These are phyloP conservation scores for Austrofundulus limnaeus DNA, from an alignment of 2,113 vertebrate species.

Conservation along the genomic window DNA sequence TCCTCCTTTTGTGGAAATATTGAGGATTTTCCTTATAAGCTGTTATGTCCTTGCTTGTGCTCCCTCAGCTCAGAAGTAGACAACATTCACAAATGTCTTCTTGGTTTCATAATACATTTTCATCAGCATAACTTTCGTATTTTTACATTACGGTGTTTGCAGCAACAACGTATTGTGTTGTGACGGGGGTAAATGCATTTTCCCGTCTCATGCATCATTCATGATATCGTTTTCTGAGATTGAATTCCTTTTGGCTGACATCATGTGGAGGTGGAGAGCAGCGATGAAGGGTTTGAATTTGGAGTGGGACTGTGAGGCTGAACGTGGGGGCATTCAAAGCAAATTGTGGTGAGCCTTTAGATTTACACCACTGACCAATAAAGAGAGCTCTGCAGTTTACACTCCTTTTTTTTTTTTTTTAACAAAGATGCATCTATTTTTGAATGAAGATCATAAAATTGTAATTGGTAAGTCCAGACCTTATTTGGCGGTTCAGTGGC, in stretches of 20 bases:
- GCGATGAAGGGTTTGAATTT: constrained; percentile 36
- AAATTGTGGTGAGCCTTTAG: constrained; percentile 41
- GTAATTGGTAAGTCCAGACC: too few relatives aligned
- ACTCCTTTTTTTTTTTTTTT: too few relatives aligned
- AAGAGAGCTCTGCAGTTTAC: constrained; percentile 21
- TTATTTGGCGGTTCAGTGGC: too few relatives aligned
- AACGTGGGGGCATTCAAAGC: constrained; percentile 16
- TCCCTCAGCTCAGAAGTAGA: constrained; percentile 40
- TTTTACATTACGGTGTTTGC: constrained; percentile 71
- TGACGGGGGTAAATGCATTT: constrained; percentile 72
- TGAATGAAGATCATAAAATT: too few relatives aligned
- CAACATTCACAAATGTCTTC: constrained; percentile 58
- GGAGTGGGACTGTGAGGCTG: constrained; percentile 1
- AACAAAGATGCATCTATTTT: too few relatives aligned
- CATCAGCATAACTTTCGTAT: constrained; percentile 64
- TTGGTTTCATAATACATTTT: constrained; percentile 65
- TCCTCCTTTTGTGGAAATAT: constrained; percentile 37
- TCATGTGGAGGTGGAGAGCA: constrained; percentile 53
- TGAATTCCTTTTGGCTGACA: constrained; percentile 74
- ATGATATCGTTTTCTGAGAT: constrained; percentile 75
- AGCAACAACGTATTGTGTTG: constrained; percentile 74
- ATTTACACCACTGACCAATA: constrained; percentile 38
- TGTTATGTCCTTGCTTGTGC: constrained; percentile 38
- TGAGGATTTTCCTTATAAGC: constrained; percentile 51
- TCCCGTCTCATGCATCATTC: constrained; percentile 74